Base-by-base conservation (phyloP, 2,888 invertebrate species). In the Agonopterix heracliana region DNA sequence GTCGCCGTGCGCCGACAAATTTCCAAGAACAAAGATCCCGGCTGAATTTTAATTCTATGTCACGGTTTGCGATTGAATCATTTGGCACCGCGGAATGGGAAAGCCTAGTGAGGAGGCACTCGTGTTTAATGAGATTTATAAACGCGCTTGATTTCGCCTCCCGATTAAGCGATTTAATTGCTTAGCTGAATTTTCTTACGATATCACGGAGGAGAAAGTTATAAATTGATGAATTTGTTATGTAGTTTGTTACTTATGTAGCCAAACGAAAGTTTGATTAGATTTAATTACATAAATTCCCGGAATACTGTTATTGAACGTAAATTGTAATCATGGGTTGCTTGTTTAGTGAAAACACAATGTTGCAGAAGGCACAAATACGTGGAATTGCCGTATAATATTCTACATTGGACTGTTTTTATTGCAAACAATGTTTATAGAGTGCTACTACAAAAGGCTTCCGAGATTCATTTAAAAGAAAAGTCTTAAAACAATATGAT, bases 81-180 rank as follows among this genome's bases (percentile, higher is more conserved):
- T 79, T 78, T 67, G 65, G 64, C 66, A 74, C 70, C 64, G 72
- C 64, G 66, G 65, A 67, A 67, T 62, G 65, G 63, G 71, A 66
- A 64, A 64, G 62, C 65, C 65, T 64, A 60, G 66, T 60, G 61
- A 68, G 59, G 62, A 52, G 66, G 60, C 68, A 68, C 70, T 68
- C 65, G 59, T 65, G 55, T 59, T 69, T 80, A 81, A 81, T 80
- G 77, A 80, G 76, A 80, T 78, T 74, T 78, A 74, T 71, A 71
- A 75, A 67, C 72, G 66, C 64, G 74, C 68, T 72, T 73, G 74
- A 74, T 78, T 77, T 64, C 68, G 59, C 62, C 54, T 55, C 57
- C 56, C 65, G 74, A 75, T 80, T 76, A 74, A 71, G 61, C 62
- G 64, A 71, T 58, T 57, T 64, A 60, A 64, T 78, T 70, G 69